A percentile compares a stretch with the other conserved stretches of the same genome.
phyloP scores from a whole-genome alignment of 2,797 vertebrate species.

The Acanthurus lineatus region DNA sequence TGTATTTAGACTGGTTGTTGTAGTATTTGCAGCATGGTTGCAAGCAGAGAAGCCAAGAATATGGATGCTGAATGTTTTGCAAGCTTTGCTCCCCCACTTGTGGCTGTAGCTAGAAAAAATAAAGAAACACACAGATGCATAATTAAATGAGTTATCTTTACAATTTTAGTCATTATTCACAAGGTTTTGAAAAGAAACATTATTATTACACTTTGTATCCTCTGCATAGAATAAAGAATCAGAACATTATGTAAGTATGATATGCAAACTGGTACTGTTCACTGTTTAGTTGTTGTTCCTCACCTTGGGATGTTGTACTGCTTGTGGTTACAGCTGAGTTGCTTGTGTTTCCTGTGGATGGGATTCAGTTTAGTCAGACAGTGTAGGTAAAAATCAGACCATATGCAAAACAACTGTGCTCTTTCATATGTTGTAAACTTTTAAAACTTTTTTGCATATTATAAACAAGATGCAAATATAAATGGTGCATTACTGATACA shows the following conservation, averaged over 20 bases:
- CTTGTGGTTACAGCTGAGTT: not conserved
- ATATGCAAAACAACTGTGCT: not conserved
- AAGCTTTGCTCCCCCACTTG: not conserved
- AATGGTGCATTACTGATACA: not conserved
- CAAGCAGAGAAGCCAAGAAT: conserved; percentile 43
- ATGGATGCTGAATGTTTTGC: not conserved
- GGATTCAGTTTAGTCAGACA: too few species aligned
- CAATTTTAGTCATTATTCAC: not conserved
- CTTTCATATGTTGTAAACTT: not conserved
- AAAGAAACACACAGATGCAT: not conserved
- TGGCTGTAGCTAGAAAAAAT: conserved; percentile 8
- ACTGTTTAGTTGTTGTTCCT: not conserved
- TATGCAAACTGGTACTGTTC: not conserved
- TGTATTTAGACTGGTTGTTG: conserved; percentile 19
- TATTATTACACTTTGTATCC: not conserved
- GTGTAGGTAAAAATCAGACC: too few species aligned
- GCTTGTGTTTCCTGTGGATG: conserved; percentile 10
- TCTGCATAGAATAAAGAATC: not conserved
- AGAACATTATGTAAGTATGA: not conserved
- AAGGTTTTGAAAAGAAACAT: not conserved
- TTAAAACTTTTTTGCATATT: not conserved
- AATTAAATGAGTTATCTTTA: not conserved
- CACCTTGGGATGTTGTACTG: conserved; percentile 7
- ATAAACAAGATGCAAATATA: not conserved
- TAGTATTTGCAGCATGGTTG: conserved; percentile 37